phyloP scores from a whole-genome alignment of 2,797 vertebrate species.

The Aplochiton taeniatus region DNA sequence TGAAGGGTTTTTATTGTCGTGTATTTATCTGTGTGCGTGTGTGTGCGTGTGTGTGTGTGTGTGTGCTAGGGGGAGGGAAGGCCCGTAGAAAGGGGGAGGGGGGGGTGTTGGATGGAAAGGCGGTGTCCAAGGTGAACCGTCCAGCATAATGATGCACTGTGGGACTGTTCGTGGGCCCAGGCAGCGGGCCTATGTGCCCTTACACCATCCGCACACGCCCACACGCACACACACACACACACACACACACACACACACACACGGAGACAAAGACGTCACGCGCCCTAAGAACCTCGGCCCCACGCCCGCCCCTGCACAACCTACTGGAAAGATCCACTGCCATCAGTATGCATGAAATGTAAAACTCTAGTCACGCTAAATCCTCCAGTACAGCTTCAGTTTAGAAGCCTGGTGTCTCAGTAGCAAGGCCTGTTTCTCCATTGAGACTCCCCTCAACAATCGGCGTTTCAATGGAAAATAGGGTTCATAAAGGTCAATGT shows the following conservation, averaged over 20 bases:
- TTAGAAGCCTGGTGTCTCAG: too few relatives aligned
- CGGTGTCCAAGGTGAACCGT: slow-evolving; percentile 22
- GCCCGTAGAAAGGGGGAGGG: slow-evolving; percentile 7
- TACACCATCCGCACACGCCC: neutral
- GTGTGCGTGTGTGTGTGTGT: neutral
- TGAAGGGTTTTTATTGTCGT: neutral
- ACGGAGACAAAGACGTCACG: neutral
- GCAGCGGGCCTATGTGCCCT: too few relatives aligned
- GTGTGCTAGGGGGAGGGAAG: neutral
- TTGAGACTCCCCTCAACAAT: too few relatives aligned
- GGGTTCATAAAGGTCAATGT: too few relatives aligned
- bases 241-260: neutral
- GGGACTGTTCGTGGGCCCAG: neutral
- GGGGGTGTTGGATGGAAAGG: slow-evolving; percentile 16
- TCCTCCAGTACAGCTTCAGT: too few relatives aligned
- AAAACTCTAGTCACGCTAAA: too few relatives aligned
- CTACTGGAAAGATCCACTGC: too few relatives aligned
- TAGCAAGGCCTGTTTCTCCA: too few relatives aligned
- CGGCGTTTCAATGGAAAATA: too few relatives aligned
- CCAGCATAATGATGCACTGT: neutral
- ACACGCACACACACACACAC: neutral
- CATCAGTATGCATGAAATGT: too few relatives aligned
- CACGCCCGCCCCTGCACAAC: too few relatives aligned
- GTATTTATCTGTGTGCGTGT: neutral
- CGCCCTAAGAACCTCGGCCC: too few relatives aligned